These are phyloP conservation scores for Synanthedon tipuliformis DNA, from an alignment of 2,888 invertebrate genomes.

Conservation along the genomic window DNA sequence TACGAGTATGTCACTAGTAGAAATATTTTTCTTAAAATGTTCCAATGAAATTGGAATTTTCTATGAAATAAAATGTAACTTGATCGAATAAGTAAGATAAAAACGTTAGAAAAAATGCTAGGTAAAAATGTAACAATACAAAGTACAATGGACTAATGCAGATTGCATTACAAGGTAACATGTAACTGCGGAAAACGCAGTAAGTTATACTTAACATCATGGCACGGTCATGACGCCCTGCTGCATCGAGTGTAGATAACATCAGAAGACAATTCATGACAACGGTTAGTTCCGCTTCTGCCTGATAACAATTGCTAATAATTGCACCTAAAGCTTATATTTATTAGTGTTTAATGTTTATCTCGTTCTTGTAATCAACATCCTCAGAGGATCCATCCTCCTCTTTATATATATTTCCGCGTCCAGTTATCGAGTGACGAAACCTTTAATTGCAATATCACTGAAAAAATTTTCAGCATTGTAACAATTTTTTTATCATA, in stretches of 20 bases:
- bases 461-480: too few species aligned
- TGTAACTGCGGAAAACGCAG: conserved; percentile 22
- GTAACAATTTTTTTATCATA: too few species aligned
- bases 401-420: too few species aligned
- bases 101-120: too few species aligned
- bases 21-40: too few species aligned
- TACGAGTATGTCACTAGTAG: too few species aligned
- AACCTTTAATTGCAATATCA: too few species aligned
- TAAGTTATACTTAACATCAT: neutral
- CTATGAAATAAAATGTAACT: too few species aligned
- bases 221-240: conserved; percentile 12
- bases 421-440: too few species aligned
- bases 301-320: conserved; percentile 1
- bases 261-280: conserved; percentile 24
- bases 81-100: too few species aligned
- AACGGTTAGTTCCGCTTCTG: conserved; percentile 33
- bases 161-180: conserved; percentile 4
- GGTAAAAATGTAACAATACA: too few species aligned
- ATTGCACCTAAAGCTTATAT: neutral
- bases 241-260: conserved; percentile 22
- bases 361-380: neutral
- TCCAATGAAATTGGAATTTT: too few species aligned
- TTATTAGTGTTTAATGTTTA: neutral
- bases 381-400: neutral
- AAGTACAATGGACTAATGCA: neutral